Base-by-base conservation (phyloP, 2,113 vertebrate species). In the Alligator mississippiensis region DNA sequence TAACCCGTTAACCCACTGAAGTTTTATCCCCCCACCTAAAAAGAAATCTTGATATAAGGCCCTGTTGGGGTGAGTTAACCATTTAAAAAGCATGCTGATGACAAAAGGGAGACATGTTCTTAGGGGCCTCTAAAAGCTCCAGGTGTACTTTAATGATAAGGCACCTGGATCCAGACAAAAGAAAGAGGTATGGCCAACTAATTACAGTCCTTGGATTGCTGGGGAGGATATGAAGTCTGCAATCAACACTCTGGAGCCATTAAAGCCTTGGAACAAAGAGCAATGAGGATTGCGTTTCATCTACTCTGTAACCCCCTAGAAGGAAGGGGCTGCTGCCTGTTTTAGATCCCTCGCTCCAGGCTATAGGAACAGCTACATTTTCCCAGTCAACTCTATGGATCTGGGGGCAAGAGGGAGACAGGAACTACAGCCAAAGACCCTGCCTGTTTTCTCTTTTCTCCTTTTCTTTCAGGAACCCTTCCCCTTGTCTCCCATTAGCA, bases 171-270 rank as follows among this genome's bases (percentile, higher is more conserved):
- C 17, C 58, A 30, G 55, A 59, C 77, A 91, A 86, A 84, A 76
- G n/a, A 38, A 83, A 79, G 57, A 5, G 19, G 17, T 54, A 11
- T 17, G 38, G 47, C 60, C 89, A 77, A 30, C 19, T 79, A 93
- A 81, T 90, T 89, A 82, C 24, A 72, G 21, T 89, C 58, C 88
- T 74, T 68, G 81, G 84, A 57, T 81, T 79, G 82, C 84, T 68
- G 57, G 62, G 28, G 30, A 91, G 77, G 86, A 83, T 47, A 80
- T 82, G 59, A 57, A 92, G 85, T 79, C 85, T 1, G 3, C 4
- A 84, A 8, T 19, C 59, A 87, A 38, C 15, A 7, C 60, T 91
- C 66, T 81, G 11, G 82, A 85, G 92, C 92, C 57, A 30, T 5
- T 22, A 59, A 82, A 91, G 58, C 83, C 57, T n/a, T 1, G 11